A percentile compares a stretch with the other conserved stretches of the same genome.
These are phyloP conservation scores for Spodoptera litura DNA, from an alignment of 1,140 invertebrate species.

Conservation along the genomic window DNA sequence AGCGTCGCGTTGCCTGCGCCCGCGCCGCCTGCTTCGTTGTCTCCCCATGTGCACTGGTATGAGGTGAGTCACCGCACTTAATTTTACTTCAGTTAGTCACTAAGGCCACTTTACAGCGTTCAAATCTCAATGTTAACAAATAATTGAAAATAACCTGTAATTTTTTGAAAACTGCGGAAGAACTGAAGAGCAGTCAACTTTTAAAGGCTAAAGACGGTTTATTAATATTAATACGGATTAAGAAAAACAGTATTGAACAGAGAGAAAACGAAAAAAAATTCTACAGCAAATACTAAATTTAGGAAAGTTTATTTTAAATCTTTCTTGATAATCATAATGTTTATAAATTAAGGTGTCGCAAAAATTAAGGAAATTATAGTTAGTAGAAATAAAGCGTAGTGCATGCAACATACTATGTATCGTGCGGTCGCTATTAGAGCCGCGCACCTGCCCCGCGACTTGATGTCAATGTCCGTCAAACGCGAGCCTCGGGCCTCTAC, in stretches of 20 bases:
- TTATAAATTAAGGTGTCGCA: not conserved
- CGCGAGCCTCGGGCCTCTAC: constrained; percentile 63
- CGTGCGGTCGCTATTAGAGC: constrained; percentile 69
- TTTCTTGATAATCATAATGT: not conserved
- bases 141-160: no score
- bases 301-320: no score
- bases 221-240: no score
- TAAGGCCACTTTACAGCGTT: no score
- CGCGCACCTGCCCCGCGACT: constrained; percentile 70
- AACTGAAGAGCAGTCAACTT: no score
- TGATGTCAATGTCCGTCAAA: constrained; percentile 82
- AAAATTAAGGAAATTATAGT: constrained; percentile 9
- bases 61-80: constrained; percentile 79
- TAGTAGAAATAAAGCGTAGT: constrained; percentile 11
- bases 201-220: no score
- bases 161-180: no score
- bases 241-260: no score
- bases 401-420: constrained; percentile 39
- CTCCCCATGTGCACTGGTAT: constrained; percentile 79
- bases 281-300: no score
- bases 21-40: constrained; percentile 54
- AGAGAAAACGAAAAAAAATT: no score
- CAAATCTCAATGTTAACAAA: no score
- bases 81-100: constrained; percentile 61
- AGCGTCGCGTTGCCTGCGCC: constrained; percentile 70